These are phyloP conservation scores for Hippocampus comes DNA, from an alignment of 2,113 vertebrate genomes.

Conservation along the genomic window DNA sequence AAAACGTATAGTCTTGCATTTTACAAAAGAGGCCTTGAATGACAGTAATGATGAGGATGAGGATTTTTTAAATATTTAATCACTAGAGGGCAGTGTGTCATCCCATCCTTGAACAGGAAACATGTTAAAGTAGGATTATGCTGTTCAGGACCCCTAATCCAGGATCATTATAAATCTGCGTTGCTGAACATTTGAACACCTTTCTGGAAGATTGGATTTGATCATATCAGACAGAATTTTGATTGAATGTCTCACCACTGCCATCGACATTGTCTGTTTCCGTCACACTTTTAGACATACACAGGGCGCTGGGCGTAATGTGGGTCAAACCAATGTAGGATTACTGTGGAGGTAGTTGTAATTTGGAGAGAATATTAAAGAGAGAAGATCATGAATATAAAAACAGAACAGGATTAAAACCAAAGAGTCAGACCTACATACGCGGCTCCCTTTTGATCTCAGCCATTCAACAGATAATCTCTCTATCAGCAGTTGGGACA, in stretches of 20 bases:
- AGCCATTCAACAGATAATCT: conserved; percentile 33
- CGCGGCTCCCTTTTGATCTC: conserved; percentile 23
- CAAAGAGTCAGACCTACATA: conserved; percentile 24
- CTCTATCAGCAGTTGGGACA: background rate
- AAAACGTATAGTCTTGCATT: background rate
- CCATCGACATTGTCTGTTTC: conserved; percentile 4
- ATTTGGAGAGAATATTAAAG: conserved; percentile 59
- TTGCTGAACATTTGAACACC: conserved; percentile 17
- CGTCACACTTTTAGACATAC: conserved; percentile 7
- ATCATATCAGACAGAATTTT: conserved; percentile 31
- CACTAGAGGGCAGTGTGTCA: conserved; percentile 35
- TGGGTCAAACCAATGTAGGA: conserved; percentile 49
- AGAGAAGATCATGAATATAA: conserved; percentile 47
- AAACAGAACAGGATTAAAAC: conserved; percentile 50
- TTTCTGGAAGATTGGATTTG: conserved; percentile 48
- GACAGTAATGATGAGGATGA: background rate
- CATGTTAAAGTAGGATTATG: conserved; percentile 31
- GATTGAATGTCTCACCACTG: conserved; percentile 30
- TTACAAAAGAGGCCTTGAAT: background rate
- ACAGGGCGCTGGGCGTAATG: conserved; percentile 27
- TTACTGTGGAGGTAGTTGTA: conserved; percentile 63
- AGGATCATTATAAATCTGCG: conserved; percentile 27
- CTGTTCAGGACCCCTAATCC: conserved; percentile 49
- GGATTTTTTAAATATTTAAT: background rate
- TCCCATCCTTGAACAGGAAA: background rate